phyloP scores from a whole-genome alignment of 2,888 invertebrate species.

The Drosophila subsilvestris region DNA sequence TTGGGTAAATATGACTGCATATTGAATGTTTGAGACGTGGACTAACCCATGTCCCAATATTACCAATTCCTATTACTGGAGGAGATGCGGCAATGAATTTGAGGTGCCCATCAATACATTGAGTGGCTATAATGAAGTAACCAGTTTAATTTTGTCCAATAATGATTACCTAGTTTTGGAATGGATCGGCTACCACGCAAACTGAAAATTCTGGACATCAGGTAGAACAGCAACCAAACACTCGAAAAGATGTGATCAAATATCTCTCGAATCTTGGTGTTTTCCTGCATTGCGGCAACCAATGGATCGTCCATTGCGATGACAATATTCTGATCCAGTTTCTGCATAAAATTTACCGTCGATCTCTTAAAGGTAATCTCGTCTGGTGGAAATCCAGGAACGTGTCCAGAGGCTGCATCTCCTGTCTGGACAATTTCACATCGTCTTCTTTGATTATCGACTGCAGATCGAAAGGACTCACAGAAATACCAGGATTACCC shows the following conservation, averaged over 20 bases:
- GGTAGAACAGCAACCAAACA: slow-evolving; percentile 8
- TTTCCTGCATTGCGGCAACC: slow-evolving; percentile 12
- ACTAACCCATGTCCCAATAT: slow-evolving; percentile 7
- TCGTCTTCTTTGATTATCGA: neutral
- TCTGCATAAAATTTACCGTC: neutral
- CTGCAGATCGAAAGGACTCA: neutral
- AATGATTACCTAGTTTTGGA: slow-evolving; percentile 4
- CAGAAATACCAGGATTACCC: slow-evolving; percentile 3
- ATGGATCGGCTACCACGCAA: slow-evolving; percentile 1
- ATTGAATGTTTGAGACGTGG: slow-evolving; percentile 14
- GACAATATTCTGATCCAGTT: neutral
- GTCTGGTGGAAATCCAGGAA: too few species aligned
- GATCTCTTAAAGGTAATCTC: neutral
- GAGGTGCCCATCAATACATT: slow-evolving; percentile 10
- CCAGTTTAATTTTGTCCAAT: slow-evolving; percentile 12
- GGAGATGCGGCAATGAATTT: slow-evolving; percentile 14
- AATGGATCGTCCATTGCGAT: slow-evolving; percentile 11
- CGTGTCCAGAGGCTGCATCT: slow-evolving; percentile 16
- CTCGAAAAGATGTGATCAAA: neutral
- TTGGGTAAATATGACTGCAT: slow-evolving; percentile 8
- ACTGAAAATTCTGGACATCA: slow-evolving; percentile 26
- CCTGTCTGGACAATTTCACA: slow-evolving; percentile 1
- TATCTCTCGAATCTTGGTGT: neutral
- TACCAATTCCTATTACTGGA: slow-evolving; percentile 27
- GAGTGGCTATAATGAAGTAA: slow-evolving; percentile 18